Conservation (phyloP, 2,888 invertebrate species). For the Agrotis puta region DNA sequence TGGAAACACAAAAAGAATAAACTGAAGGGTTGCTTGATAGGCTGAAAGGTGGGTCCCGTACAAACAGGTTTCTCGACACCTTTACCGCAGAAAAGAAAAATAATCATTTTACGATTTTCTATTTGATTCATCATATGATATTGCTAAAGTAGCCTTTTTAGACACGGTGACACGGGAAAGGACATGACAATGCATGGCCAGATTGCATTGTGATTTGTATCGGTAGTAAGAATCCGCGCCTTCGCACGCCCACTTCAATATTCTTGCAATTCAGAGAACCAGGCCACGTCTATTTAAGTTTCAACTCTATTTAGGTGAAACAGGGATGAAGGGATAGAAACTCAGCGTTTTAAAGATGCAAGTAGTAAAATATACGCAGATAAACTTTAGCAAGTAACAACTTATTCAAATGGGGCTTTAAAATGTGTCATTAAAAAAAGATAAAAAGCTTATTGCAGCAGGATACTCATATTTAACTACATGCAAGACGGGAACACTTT, state of each 20-base stretch:
- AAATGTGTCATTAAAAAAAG: conserved; percentile 52
- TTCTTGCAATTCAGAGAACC: conserved; percentile 7
- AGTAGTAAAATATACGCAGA: conserved; percentile 9
- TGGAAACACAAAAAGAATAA: conserved; percentile 3
- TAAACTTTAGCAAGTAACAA: conserved; percentile 38
- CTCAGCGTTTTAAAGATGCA: conserved; percentile 12
- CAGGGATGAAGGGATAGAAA: conserved; percentile 12
- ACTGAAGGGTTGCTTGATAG: not conserved
- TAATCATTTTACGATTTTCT: too few relatives aligned
- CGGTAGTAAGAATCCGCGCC: not conserved
- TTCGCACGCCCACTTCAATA: conserved; percentile 7
- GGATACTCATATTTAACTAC: conserved; percentile 61
- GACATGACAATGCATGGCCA: conserved; percentile 22
- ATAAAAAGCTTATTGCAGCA: conserved; percentile 53
- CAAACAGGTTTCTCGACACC: not conserved
- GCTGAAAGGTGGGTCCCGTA: not conserved
- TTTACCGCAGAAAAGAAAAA: conserved; percentile 1
- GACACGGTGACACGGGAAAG: not conserved
- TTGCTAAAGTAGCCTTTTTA: too few relatives aligned
- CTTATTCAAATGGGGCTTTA: conserved; percentile 54
- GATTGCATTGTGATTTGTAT: conserved; percentile 22
- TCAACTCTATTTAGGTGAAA: conserved; percentile 3
- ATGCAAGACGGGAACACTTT: conserved; percentile 64
- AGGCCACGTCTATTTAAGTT: not conserved
- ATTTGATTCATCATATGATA: too few relatives aligned